Evolutionary conservation across 2,113 vertebrate species (phyloP).

Genomic region (Promerops cafer): DNA sequence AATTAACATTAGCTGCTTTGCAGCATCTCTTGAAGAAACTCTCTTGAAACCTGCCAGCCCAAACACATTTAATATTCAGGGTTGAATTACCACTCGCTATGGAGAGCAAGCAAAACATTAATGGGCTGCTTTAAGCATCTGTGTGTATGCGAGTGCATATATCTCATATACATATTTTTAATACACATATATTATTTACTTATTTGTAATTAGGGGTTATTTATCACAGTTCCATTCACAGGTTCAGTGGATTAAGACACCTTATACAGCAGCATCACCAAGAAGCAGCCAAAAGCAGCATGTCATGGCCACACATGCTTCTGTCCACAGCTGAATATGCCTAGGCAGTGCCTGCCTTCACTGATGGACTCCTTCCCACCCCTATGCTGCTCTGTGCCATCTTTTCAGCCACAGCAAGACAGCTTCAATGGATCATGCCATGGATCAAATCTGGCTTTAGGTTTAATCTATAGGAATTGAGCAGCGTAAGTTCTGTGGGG

Average conservation of each 20-base stretch:
- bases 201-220: not conserved
- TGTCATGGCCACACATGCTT: not conserved
- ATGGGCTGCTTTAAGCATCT: not conserved
- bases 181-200: not conserved
- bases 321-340: not conserved
- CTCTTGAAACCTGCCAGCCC: not conserved
- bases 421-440: not conserved
- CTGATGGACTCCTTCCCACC: not conserved
- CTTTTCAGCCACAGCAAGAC: not conserved
- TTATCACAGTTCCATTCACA: not conserved
- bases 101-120: not conserved
- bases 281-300: not conserved
- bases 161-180: not conserved
- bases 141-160: fast-evolving
- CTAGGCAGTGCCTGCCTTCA: not conserved
- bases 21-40: not conserved
- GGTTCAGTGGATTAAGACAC: not conserved
- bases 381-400: not conserved
- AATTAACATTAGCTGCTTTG: not conserved
- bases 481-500: fast-evolving
- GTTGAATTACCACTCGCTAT: not conserved
- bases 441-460: not conserved
- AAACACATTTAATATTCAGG: not conserved
- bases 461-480: not conserved
- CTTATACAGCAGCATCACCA: not conserved